phyloP scores from a whole-genome alignment of 2,113 vertebrate genomes.

The Melanostigma gelatinosum region DNA sequence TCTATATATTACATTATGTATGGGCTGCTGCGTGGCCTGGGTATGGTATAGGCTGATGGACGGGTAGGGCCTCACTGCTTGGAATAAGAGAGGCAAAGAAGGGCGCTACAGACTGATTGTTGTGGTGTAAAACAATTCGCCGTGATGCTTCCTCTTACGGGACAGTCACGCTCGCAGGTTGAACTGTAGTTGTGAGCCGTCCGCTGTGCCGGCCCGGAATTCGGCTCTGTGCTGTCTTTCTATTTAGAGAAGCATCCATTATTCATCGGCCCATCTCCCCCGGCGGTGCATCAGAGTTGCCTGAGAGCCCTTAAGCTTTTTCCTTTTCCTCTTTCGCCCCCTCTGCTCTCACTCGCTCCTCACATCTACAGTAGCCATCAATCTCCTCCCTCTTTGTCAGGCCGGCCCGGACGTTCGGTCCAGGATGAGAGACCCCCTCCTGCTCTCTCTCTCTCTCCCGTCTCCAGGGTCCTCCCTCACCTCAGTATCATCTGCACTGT shows the following conservation, averaged over 20 bases:
- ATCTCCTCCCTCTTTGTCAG: conserved; percentile 18
- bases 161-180: conserved; percentile 15
- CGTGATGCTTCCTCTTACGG: not conserved
- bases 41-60: not conserved
- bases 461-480: conserved; percentile 1
- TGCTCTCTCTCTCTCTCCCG: not conserved
- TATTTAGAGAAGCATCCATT: conserved; percentile 83
- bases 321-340: conserved; percentile 35
- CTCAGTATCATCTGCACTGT: conserved; percentile 7
- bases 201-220: conserved; percentile 31
- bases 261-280: conserved; percentile 76
- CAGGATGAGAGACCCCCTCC: not conserved
- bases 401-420: not conserved
- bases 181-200: conserved; percentile 34
- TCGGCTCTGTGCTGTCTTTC: conserved; percentile 64
- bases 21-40: not conserved
- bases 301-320: conserved; percentile 69
- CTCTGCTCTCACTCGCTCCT: conserved; percentile 38
- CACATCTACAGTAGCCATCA: conserved; percentile 45
- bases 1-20: not conserved
- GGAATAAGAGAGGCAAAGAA: not conserved
- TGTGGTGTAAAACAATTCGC: not conserved
- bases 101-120: not conserved
- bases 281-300: conserved; percentile 68
- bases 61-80: not conserved